These are phyloP conservation scores for Diabrotica virgifera DNA, from an alignment of 1,140 invertebrate species.

Conservation along the genomic window DNA sequence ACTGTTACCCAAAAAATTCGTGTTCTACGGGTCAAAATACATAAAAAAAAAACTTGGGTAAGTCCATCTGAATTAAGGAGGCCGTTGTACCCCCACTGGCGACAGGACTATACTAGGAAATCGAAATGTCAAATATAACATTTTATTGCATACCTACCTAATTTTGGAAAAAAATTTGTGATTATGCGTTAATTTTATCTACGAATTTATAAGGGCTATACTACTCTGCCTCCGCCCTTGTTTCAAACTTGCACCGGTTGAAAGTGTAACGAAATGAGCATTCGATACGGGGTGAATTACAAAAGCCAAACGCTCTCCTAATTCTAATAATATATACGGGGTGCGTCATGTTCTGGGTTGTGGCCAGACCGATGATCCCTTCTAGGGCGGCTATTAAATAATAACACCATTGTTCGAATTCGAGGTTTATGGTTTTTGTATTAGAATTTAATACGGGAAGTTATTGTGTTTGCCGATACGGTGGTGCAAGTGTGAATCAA, in stretches of 20 bases:
- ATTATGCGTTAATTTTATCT: no score
- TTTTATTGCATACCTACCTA: no score
- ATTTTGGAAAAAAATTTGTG: no score
- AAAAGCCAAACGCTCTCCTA: constrained; percentile 1
- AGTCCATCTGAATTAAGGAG: no score
- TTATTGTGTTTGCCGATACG: constrained; percentile 8
- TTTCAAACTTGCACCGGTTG: constrained; percentile 16
- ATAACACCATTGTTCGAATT: constrained; percentile 14
- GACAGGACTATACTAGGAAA: no score
- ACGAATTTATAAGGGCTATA: no score
- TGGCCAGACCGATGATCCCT: not conserved
- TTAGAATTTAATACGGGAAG: constrained; percentile 7
- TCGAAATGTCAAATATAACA: no score
- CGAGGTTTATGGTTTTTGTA: constrained; percentile 10
- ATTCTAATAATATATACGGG: constrained; percentile 2
- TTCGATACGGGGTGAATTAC: constrained; percentile 30
- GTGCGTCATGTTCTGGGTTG: not conserved
- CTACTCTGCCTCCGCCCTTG: not conserved
- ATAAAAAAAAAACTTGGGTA: no score
- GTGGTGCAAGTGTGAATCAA: constrained; percentile 3
- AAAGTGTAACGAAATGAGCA: constrained; percentile 36
- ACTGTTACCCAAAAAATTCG: no score
- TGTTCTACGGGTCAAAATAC: no score
- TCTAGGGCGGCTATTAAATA: constrained; percentile 9
- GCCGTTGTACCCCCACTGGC: no score